Evolutionary conservation across 2,888 invertebrate genomes (phyloP).

Genomic region (Germaria angustata): DNA sequence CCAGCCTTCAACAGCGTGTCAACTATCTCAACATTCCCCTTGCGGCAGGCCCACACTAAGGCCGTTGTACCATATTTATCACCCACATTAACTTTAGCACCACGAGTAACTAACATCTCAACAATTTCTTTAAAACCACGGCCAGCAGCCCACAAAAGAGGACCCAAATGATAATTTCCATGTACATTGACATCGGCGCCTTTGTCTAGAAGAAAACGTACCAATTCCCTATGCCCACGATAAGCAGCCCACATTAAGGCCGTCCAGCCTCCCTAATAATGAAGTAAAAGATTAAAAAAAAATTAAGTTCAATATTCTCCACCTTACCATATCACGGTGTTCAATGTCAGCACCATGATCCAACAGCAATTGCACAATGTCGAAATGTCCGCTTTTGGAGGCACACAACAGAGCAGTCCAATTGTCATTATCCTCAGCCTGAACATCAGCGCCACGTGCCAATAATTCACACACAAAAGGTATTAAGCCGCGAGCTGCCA

Average conservation of each 20-base stretch:
- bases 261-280: slow-evolving; percentile 94
- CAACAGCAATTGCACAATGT: slow-evolving; percentile 89
- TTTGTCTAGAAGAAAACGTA: slow-evolving; percentile 87
- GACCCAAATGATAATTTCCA: slow-evolving; percentile 94
- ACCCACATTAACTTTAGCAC: slow-evolving; percentile 96
- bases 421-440: slow-evolving; percentile 94
- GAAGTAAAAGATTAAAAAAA: background rate
- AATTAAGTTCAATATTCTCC: background rate
- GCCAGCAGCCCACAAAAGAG: slow-evolving; percentile 97
- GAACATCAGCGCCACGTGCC: slow-evolving; percentile 94
- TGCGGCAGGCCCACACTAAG: slow-evolving; percentile 96
- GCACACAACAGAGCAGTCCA: slow-evolving; percentile 96
- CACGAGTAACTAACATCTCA: slow-evolving; percentile 88
- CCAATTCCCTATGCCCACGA: slow-evolving; percentile 91
- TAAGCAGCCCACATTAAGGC: slow-evolving; percentile 99
- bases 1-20: slow-evolving; percentile 90
- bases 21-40: slow-evolving; percentile 92
- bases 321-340: slow-evolving; percentile 90
- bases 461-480: slow-evolving; percentile 92
- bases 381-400: slow-evolving; percentile 91
- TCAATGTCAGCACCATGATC: slow-evolving; percentile 93
- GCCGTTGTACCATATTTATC: slow-evolving; percentile 98
- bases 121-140: slow-evolving; percentile 94
- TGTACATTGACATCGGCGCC: slow-evolving; percentile 97
- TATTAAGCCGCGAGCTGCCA: slow-evolving; percentile 91